These are phyloP conservation scores for Halcyon badia DNA, from an alignment of 2,797 vertebrate genomes.

Conservation along the genomic window DNA sequence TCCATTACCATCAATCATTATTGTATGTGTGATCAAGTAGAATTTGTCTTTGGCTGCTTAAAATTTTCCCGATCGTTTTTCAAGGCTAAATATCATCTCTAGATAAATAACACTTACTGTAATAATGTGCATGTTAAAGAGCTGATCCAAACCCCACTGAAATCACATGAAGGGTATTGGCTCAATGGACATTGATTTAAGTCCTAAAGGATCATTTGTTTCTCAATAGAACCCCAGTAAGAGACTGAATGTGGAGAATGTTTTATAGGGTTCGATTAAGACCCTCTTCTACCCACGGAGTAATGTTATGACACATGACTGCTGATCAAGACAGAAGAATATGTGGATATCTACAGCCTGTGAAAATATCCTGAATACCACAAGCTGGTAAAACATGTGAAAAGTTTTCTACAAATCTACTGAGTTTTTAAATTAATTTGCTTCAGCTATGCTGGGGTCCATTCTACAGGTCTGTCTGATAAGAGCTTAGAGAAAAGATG, in stretches of 20 bases:
- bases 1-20: slow-evolving; percentile 63
- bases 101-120: slow-evolving; percentile 22
- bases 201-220: slow-evolving; percentile 50
- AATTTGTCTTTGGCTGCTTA: slow-evolving; percentile 62
- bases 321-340: not conserved
- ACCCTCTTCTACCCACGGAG: not conserved
- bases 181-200: slow-evolving; percentile 34
- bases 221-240: slow-evolving; percentile 35
- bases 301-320: not conserved
- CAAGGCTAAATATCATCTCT: slow-evolving; percentile 50
- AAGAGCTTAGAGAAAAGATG: not conserved
- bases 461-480: not conserved
- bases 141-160: not conserved
- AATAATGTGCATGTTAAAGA: not conserved
- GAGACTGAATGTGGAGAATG: not conserved
- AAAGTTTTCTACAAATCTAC: not conserved
- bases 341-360: not conserved
- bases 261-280: slow-evolving; percentile 43
- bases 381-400: not conserved
- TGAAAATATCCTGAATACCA: not conserved
- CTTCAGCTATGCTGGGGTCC: not conserved
- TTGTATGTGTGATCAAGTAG: slow-evolving; percentile 38
- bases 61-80: slow-evolving; percentile 34
- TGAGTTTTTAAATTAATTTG: not conserved
- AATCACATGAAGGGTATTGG: not conserved